These are phyloP conservation scores for Stratiomys singularior DNA, from an alignment of 2,888 invertebrate genomes.

Conservation along the genomic window DNA sequence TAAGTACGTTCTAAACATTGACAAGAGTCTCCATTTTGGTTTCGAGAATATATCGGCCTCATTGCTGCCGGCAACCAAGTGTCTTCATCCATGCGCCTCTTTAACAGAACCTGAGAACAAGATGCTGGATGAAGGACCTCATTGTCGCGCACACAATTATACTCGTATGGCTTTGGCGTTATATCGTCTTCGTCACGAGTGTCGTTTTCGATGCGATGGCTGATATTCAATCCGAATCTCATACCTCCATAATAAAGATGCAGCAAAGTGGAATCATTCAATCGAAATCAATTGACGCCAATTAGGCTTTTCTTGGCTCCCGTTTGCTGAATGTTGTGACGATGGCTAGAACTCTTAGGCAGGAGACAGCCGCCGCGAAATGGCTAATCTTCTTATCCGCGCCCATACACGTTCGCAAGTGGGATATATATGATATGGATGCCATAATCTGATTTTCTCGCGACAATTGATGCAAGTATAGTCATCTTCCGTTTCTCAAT, in stretches of 20 bases:
- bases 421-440: conserved; percentile 42
- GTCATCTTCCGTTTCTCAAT: conserved; percentile 42
- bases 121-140: conserved; percentile 25
- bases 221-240: conserved; percentile 20
- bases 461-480: conserved; percentile 36
- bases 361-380: conserved; percentile 10
- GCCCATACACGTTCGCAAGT: conserved; percentile 37
- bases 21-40: conserved; percentile 41
- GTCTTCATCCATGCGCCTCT: conserved; percentile 16
- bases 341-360: too few relatives aligned
- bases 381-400: conserved; percentile 45
- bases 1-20: conserved; percentile 28
- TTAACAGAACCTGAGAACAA: conserved; percentile 6
- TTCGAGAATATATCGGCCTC: conserved; percentile 31
- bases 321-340: neutral
- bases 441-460: conserved; percentile 41
- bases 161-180: neutral
- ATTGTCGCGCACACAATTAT: neutral
- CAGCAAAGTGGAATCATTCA: conserved; percentile 40
- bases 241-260: conserved; percentile 25
- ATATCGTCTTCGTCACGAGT: neutral
- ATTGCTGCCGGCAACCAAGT: neutral
- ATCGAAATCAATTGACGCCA: conserved; percentile 47
- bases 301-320: conserved; percentile 42
- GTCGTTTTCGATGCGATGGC: neutral